Conservation (phyloP, 2,888 invertebrate genomes). For the Toxonevra muliebris region DNA sequence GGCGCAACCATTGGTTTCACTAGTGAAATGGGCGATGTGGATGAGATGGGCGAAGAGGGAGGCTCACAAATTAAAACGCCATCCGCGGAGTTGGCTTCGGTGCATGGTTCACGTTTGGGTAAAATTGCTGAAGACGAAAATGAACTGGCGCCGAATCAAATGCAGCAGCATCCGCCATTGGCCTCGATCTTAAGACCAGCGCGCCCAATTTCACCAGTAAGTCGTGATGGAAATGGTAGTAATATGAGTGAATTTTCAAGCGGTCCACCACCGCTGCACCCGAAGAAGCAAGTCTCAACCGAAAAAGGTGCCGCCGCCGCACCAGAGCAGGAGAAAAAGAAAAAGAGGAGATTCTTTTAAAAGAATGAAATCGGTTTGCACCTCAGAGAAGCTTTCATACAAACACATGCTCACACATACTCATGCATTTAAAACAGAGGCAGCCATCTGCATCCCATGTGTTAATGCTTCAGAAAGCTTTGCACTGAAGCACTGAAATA, state of each 20-base stretch:
- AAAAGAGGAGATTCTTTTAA: slow-evolving; percentile 56
- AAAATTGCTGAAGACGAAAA: slow-evolving; percentile 53
- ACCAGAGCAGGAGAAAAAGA: slow-evolving; percentile 46
- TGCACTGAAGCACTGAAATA: too few species aligned
- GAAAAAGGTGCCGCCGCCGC: slow-evolving; percentile 33
- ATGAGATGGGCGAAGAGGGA: slow-evolving; percentile 41
- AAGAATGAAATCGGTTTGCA: slow-evolving; percentile 13
- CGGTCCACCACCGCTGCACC: slow-evolving; percentile 53
- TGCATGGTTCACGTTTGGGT: slow-evolving; percentile 55
- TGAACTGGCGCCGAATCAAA: slow-evolving; percentile 8
- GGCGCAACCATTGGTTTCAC: slow-evolving; percentile 83
- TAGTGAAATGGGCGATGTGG: slow-evolving; percentile 62
- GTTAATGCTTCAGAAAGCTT: too few species aligned
- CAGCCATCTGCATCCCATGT: too few species aligned
- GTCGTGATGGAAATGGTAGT: slow-evolving; percentile 15
- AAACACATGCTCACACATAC: too few species aligned
- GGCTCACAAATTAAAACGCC: slow-evolving; percentile 50
- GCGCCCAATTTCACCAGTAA: slow-evolving; percentile 48
- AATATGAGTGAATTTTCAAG: slow-evolving; percentile 23
- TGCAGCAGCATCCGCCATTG: slow-evolving; percentile 34
- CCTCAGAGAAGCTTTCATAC: too few species aligned
- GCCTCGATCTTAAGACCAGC: slow-evolving; percentile 49
- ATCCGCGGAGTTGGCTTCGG: slow-evolving; percentile 56
- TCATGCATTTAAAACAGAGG: too few species aligned
- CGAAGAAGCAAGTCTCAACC: slow-evolving; percentile 43